phyloP scores from a whole-genome alignment of 1,140 invertebrate species.

The Neodiprion fabricii region DNA sequence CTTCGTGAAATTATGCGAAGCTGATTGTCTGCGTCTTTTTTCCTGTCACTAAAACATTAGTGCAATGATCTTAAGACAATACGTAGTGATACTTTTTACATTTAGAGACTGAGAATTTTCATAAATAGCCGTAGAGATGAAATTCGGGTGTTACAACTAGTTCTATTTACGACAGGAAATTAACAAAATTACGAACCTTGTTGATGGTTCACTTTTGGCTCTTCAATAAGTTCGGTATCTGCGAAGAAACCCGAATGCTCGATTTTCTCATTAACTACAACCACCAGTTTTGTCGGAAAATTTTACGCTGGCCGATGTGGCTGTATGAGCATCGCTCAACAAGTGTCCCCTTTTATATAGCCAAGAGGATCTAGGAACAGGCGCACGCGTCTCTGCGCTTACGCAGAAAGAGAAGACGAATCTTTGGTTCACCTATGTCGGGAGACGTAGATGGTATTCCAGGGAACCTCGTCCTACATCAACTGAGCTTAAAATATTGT shows the following conservation, averaged over 20 bases:
- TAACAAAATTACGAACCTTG: background rate
- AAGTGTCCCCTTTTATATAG: conserved; percentile 61
- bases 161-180: no score
- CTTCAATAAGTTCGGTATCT: background rate
- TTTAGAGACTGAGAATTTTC: no score
- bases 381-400: conserved; percentile 2
- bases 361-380: background rate
- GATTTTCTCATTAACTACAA: background rate
- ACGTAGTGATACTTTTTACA: no score
- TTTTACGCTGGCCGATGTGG: conserved; percentile 46
- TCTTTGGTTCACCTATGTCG: background rate
- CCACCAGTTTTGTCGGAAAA: background rate
- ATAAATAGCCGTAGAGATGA: no score
- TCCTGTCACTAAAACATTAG: no score
- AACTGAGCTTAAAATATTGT: no score
- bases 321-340: conserved; percentile 58
- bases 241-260: background rate
- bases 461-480: no score
- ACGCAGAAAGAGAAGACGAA: background rate
- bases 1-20: no score
- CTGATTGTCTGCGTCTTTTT: no score
- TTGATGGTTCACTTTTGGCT: background rate
- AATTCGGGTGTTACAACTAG: no score
- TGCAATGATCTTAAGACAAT: no score
- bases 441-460: no score